Percentiles rank a stretch among this genome's conserved stretches.
Conservation (phyloP, 2,888 invertebrate genomes). For the Pycnomerus fuliginosus region DNA sequence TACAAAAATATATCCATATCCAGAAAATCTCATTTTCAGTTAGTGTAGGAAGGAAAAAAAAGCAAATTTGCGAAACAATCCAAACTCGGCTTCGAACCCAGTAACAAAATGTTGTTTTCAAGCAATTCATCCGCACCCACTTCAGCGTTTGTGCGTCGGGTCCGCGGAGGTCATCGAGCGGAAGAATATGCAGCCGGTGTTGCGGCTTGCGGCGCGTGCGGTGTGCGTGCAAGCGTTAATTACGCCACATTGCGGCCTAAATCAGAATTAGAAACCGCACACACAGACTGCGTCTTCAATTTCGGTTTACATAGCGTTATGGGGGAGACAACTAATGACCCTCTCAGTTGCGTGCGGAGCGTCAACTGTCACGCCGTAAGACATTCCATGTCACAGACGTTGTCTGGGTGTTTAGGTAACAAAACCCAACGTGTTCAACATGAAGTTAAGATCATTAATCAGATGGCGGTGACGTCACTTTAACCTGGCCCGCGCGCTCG, state of each 20-base stretch:
- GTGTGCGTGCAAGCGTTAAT: slow-evolving; percentile 48
- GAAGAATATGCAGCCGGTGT: slow-evolving; percentile 45
- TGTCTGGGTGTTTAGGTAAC: slow-evolving; percentile 49
- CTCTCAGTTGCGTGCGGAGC: slow-evolving; percentile 35
- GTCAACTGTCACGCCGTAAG: slow-evolving; percentile 41
- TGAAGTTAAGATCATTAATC: slow-evolving; percentile 51
- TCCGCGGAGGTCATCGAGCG: slow-evolving; percentile 46
- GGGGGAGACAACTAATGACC: slow-evolving; percentile 36
- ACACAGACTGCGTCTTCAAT: background rate
- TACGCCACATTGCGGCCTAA: slow-evolving; percentile 43
- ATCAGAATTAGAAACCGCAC: slow-evolving; percentile 33
- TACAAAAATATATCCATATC: too few species aligned
- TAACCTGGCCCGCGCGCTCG: slow-evolving; percentile 23
- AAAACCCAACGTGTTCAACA: slow-evolving; percentile 49
- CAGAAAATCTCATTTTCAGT: too few species aligned
- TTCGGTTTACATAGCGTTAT: too few species aligned
- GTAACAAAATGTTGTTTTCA: too few species aligned
- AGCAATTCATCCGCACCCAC: too few species aligned
- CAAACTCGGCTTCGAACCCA: too few species aligned
- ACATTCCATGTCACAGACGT: slow-evolving; percentile 43
- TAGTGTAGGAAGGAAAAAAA: too few species aligned
- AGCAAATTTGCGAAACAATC: too few species aligned
- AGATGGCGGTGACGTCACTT: slow-evolving; percentile 41
- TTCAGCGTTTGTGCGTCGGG: too few species aligned
- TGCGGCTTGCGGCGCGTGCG: slow-evolving; percentile 47